phyloP scores from a whole-genome alignment of 2,888 invertebrate species.

The Syritta pipiens region DNA sequence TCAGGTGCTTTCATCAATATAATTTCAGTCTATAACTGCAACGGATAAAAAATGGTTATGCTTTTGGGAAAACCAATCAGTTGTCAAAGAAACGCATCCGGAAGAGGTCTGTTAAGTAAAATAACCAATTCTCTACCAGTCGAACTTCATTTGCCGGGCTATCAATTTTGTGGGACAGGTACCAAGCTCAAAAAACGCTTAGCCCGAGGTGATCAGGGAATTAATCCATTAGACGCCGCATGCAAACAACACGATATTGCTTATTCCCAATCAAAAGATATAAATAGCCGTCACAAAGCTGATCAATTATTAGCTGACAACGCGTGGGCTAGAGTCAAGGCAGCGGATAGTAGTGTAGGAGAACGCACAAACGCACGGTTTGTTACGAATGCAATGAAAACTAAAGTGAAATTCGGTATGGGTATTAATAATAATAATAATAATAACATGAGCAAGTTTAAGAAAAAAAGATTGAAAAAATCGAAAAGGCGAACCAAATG shows the following conservation, averaged over 20 bases:
- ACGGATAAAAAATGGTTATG: conserved; percentile 60
- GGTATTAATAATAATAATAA: conserved; percentile 29
- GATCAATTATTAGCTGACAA: conserved; percentile 1
- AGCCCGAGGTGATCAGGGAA: conserved; percentile 70
- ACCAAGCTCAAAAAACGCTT: conserved; percentile 71
- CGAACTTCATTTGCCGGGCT: conserved; percentile 71
- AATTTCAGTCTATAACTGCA: conserved; percentile 70
- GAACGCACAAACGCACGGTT: conserved; percentile 43
- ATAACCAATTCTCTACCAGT: conserved; percentile 70
- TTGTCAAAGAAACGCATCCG: not conserved
- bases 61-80: conserved; percentile 71
- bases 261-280: conserved; percentile 27
- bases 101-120: conserved; percentile 44
- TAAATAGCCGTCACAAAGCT: conserved; percentile 15
- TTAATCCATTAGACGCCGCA: conserved; percentile 71
- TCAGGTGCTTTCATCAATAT: conserved; percentile 73
- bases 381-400: not conserved
- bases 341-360: conserved; percentile 43
- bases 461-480: not conserved
- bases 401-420: conserved; percentile 57
- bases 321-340: conserved; percentile 38
- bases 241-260: conserved; percentile 68
- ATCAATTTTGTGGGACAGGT: conserved; percentile 73
- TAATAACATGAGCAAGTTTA: conserved; percentile 4
- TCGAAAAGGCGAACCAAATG: not conserved